Base-by-base conservation (phyloP, 2,888 invertebrate genomes). In the Ecliptopera silaceata region DNA sequence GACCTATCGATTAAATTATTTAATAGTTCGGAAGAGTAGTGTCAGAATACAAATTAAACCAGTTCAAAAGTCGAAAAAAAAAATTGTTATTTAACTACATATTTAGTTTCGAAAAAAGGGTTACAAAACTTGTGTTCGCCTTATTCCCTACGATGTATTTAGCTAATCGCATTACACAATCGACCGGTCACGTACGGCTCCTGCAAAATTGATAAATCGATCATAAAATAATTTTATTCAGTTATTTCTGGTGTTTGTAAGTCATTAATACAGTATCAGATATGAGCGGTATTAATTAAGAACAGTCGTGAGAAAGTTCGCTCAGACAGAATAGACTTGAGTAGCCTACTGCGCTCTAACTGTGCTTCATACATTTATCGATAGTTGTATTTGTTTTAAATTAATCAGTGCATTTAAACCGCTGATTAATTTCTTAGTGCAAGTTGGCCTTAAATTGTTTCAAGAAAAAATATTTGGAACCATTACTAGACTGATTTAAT, bases 141-240 rank as follows among this genome's bases (percentile, higher is more conserved):
- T 65, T 67, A 68, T 65, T 66, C 17, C 12, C 38, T 38, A 61
- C 68, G 62, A 69, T 62, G 65, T 73, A 79, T 76, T 76, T 74
- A 80, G 74, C 77, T 76, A 79, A 79, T 74, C 64, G 43, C 53
- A 68, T 79, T 79, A 71, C 80, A 69, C 75, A 79, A 79, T 71
- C 58, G 66, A 69, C 71, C 59, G 59, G 67, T 59, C 51, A 61
- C 41, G 52, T 47, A 52, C 56, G 53, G 62, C 61, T 64, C 54
- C 59, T 63, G 61, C 64, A 62, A 64, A 68, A 68, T 53, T 65
- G 47, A 73, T 68, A 71, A 70, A 73, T 69, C 61, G 62, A 55
- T 65, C 67, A 70, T 74, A 70, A 70, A 67, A 70, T 69, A 60
- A 71, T 70, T 64, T 64, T 51, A 69, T 68, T 66, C 64, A 64